Percentiles rank a stretch among this genome's conserved stretches.
These are phyloP conservation scores for Oryzias woworae DNA, from an alignment of 2,113 vertebrate species.

Conservation along the genomic window DNA sequence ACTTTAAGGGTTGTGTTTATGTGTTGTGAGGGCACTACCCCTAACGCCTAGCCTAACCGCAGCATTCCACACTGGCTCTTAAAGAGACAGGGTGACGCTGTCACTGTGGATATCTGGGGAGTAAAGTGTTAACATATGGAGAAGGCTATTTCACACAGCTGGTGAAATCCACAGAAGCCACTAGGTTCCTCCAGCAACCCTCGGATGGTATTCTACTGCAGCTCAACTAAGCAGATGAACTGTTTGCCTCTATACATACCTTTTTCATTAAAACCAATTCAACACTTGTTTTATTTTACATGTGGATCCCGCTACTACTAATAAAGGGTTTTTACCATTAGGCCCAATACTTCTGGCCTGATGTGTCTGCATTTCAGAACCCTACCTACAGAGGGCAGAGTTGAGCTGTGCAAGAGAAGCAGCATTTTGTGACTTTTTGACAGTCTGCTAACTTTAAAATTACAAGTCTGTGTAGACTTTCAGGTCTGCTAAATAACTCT, in stretches of 20 bases:
- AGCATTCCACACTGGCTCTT: constrained; percentile 73
- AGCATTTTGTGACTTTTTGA: neutral
- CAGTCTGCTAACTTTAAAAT: constrained; percentile 6
- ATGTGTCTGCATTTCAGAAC: constrained; percentile 24
- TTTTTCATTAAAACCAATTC: neutral
- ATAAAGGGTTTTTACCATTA: neutral
- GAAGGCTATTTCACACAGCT: constrained; percentile 43
- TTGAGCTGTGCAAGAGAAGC: constrained; percentile 70
- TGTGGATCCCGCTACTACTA: neutral
- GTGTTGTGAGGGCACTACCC: constrained; percentile 74
- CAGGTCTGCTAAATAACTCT: neutral
- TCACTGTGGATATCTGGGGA: constrained; percentile 64
- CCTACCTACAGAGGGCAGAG: constrained; percentile 74
- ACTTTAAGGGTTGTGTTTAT: constrained; percentile 65
- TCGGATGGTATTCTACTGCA: constrained; percentile 11
- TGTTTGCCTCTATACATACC: too few species aligned
- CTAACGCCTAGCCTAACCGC: constrained; percentile 74
- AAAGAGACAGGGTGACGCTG: constrained; percentile 72
- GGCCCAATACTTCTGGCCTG: neutral
- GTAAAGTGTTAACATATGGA: constrained; percentile 75
- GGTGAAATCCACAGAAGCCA: constrained; percentile 48
- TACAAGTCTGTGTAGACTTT: neutral
- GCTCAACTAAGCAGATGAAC: neutral
- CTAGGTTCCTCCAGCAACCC: constrained; percentile 51
- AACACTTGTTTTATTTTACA: neutral